Conservation (phyloP, 2,888 invertebrate genomes). For the Agrilus cyanescens region DNA sequence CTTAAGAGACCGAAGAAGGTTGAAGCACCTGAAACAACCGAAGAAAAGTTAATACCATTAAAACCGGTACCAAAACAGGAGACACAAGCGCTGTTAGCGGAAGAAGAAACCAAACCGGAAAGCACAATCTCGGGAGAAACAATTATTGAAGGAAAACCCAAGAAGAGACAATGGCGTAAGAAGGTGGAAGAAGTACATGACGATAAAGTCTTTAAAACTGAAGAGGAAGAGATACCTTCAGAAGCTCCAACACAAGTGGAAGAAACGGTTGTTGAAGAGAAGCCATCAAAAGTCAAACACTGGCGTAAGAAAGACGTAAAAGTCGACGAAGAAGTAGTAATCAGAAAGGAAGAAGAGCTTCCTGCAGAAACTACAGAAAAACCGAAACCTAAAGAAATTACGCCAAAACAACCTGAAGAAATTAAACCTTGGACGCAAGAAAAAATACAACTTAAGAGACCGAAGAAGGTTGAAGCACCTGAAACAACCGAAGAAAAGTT, state of each 20-base stretch:
- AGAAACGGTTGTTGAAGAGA: constrained; percentile 38
- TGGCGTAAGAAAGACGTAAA: constrained; percentile 2
- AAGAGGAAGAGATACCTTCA: constrained; percentile 32
- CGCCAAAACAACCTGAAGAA: constrained; percentile 1
- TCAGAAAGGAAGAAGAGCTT: constrained; percentile 21
- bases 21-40: neutral
- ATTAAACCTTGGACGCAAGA: constrained; percentile 5
- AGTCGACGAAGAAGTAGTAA: constrained; percentile 13
- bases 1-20: too few relatives aligned
- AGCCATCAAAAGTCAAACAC: constrained; percentile 17
- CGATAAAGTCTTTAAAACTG: constrained; percentile 22
- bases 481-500: constrained; percentile 2
- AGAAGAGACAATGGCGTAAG: constrained; percentile 6
- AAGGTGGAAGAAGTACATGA: constrained; percentile 11
- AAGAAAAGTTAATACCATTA: neutral
- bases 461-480: neutral
- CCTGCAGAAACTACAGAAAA: constrained; percentile 4
- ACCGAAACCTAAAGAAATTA: neutral
- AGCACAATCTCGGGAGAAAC: neutral
- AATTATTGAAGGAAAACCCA: constrained; percentile 9
- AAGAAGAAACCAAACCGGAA: constrained; percentile 1
- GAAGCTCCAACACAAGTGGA: constrained; percentile 42
- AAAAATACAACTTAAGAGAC: constrained; percentile 16
- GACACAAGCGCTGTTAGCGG: neutral
- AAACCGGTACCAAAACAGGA: constrained; percentile 1